phyloP scores from a whole-genome alignment of 2,888 invertebrate species.

The Terebella lapidaria region DNA sequence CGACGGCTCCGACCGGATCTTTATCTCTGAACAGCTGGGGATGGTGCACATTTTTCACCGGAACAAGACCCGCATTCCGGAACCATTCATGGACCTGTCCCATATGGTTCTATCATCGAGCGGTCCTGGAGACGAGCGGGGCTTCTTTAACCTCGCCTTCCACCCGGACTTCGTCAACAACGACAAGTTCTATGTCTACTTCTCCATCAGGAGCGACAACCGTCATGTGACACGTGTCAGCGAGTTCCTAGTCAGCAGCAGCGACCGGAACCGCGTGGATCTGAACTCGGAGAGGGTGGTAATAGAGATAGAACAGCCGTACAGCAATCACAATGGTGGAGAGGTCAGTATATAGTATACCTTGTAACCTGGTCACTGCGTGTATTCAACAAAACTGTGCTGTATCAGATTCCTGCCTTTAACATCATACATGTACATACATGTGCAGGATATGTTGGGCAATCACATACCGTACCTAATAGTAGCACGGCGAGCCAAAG shows the following conservation, averaged over 20 bases:
- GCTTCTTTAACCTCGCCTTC: conserved; percentile 40
- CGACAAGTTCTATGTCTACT: conserved; percentile 41
- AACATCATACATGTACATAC: too few relatives aligned
- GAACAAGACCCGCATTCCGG: conserved; percentile 23
- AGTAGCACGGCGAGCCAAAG: too few relatives aligned
- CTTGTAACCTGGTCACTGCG: too few relatives aligned
- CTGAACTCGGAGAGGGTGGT: conserved; percentile 29
- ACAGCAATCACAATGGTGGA: conserved; percentile 48
- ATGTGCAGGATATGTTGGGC: too few relatives aligned
- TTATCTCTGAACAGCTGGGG: conserved; percentile 44
- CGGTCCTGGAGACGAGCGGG: conserved; percentile 30
- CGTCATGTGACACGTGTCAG: conserved; percentile 11
- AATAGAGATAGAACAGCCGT: conserved; percentile 39
- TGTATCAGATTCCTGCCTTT: too few relatives aligned
- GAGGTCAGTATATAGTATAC: conserved; percentile 40
- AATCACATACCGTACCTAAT: too few relatives aligned
- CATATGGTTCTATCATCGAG: conserved; percentile 25
- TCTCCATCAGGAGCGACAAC: conserved; percentile 20
- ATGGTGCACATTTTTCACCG: conserved; percentile 33
- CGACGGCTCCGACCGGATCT: conserved; percentile 39
- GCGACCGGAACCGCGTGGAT: conserved; percentile 32
- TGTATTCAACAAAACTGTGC: too few relatives aligned
- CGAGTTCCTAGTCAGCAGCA: conserved; percentile 23
- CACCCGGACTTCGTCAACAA: conserved; percentile 41
- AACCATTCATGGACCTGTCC: conserved; percentile 35